Base-by-base conservation (phyloP, 1,140 invertebrate species). In the Colletes gigas region DNA sequence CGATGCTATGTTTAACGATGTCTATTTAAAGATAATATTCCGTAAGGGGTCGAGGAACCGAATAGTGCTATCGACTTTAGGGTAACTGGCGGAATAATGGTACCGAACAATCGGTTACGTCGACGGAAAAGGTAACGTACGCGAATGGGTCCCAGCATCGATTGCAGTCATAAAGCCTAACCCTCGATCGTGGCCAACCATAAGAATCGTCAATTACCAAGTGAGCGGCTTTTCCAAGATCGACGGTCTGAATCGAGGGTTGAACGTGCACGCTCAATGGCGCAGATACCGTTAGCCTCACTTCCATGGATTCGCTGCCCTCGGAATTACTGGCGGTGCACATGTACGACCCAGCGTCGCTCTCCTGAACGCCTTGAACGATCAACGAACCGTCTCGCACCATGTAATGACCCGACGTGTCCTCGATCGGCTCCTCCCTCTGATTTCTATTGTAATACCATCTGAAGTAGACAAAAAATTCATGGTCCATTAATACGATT, bases 301-400 rank as follows among this genome's bases (percentile, higher is more conserved):
- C 92, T 84, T 95, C 94, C 73, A 94, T 88, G 10, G 94, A 90
- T 84, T 95, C 95, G 83, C 94, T 95, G 6, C 95, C 95, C 78
- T 94, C 94, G 80, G 93, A 93, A 88, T 95, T 96, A 88, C 94
- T 95, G 8, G 94, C 94, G 39, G 94, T 93, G 89, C 95, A 95
- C 76, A 92, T 92, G 83, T 95, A 95, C 21, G 91, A 89, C 1
- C 94, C 94, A 66, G 92, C 92, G 82, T 95, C 94, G 17, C 89
- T 88, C 81, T 94, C 94, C 76, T 92, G 91, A n/a, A 94, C 93
- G 14, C 91, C 92, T 74, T 94, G 93, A 85, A 95, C 92, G 80
- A 94, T 93, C 68, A 95, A 86, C 30, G 93, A 94, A 21, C 94
- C 94, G 81, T 95, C 94, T 69, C 93, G 93, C n/a, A 94, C 89